These are phyloP conservation scores for Gobius niger DNA, from an alignment of 2,113 vertebrate species.

Conservation along the genomic window DNA sequence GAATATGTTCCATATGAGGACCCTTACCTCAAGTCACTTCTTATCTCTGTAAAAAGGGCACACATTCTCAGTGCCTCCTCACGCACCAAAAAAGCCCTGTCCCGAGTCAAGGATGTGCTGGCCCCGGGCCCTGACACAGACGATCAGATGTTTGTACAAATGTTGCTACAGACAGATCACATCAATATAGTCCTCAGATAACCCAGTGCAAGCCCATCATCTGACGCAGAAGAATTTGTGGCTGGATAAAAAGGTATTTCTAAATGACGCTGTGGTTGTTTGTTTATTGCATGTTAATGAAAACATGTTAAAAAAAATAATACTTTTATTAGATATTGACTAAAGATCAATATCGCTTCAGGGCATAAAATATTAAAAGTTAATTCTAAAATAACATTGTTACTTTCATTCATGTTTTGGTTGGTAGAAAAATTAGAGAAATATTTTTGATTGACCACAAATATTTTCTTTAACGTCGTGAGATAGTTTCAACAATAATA, in stretches of 20 bases:
- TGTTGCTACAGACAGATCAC: conserved; percentile 40
- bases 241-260: conserved; percentile 1
- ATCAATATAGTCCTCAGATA: conserved; percentile 24
- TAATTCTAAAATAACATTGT: not conserved
- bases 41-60: conserved; percentile 4
- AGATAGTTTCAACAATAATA: too few species aligned
- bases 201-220: conserved; percentile 9
- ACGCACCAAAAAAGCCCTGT: not conserved
- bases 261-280: not conserved
- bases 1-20: conserved; percentile 29
- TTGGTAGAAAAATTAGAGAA: too few species aligned
- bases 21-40: conserved; percentile 39
- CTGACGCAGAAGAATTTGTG: conserved; percentile 7
- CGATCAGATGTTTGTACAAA: conserved; percentile 22
- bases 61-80: not conserved
- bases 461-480: too few species aligned
- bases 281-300: not conserved
- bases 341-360: not conserved
- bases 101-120: conserved; percentile 22
- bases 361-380: not conserved
- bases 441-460: too few species aligned
- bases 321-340: not conserved
- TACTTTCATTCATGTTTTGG: not conserved
- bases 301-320: not conserved
- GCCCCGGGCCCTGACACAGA: conserved; percentile 35